These are phyloP conservation scores for Drosophila lini DNA, from an alignment of 1,140 invertebrate genomes.

Conservation along the genomic window DNA sequence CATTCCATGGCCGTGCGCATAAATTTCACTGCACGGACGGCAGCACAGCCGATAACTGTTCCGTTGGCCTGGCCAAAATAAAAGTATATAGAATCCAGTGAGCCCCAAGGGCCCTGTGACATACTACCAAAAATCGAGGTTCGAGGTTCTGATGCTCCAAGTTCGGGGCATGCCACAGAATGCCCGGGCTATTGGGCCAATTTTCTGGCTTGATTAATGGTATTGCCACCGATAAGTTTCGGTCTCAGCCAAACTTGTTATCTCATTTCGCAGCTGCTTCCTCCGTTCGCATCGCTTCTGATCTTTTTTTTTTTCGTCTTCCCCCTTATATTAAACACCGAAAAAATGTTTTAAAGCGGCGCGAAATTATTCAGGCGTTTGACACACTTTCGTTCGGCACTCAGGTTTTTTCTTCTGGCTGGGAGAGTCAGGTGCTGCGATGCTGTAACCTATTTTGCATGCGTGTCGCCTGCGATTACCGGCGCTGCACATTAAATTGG, in stretches of 20 bases:
- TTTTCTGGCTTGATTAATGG: conserved; percentile 60
- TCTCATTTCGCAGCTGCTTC: conserved; percentile 61
- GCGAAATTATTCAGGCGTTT: conserved; percentile 77
- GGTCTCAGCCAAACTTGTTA: conserved; percentile 62
- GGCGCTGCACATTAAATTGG: conserved; percentile 46
- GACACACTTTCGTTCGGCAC: conserved; percentile 74
- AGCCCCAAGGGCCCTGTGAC: conserved; percentile 53
- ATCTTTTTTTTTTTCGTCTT: conserved; percentile 20
- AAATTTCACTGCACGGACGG: conserved; percentile 67
- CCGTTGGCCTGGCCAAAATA: conserved; percentile 22
- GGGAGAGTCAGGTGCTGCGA: conserved; percentile 39
- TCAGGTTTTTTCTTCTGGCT: conserved; percentile 16
- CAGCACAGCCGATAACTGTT: conserved; percentile 64
- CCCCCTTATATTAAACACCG: conserved; percentile 41
- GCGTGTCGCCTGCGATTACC: conserved; percentile 57
- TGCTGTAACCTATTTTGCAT: conserved; percentile 83
- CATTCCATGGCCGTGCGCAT: conserved; percentile 51
- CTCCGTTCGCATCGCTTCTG: conserved; percentile 11
- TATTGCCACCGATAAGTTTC: conserved; percentile 17
- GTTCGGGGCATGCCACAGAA: conserved; percentile 40
- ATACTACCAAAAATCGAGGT: conserved; percentile 22
- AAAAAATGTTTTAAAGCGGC: conserved; percentile 57
- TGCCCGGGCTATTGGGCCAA: conserved; percentile 34
- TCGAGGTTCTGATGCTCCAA: neutral
- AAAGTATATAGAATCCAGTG: conserved; percentile 1